Evolutionary conservation across 2,888 invertebrate species (phyloP).

Genomic region (Morpho deidamia): DNA sequence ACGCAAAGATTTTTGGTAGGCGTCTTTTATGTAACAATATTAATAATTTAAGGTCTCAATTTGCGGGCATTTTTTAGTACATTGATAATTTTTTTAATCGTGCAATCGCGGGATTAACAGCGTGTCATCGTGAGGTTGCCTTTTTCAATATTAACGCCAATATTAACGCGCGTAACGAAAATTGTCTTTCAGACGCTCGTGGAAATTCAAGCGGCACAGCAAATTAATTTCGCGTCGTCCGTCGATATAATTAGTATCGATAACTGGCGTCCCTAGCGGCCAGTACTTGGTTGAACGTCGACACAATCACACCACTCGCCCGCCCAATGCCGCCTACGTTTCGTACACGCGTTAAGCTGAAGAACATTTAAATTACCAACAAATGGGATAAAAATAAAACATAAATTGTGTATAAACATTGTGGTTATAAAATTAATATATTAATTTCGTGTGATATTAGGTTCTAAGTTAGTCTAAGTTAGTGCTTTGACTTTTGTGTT

Average conservation of each 20-base stretch:
- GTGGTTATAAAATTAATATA: constrained; percentile 28
- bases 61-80: too few species aligned
- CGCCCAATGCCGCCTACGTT: constrained; percentile 52
- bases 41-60: too few species aligned
- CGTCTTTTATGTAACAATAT: too few species aligned
- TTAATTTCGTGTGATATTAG: constrained; percentile 65
- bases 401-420: too few species aligned
- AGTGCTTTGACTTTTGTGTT: constrained; percentile 30
- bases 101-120: too few species aligned
- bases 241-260: constrained; percentile 20
- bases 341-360: constrained; percentile 65
- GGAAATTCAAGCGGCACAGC: neutral
- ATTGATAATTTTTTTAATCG: too few species aligned
- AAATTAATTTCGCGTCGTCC: constrained; percentile 2
- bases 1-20: too few species aligned
- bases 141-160: too few species aligned
- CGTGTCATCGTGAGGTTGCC: too few species aligned
- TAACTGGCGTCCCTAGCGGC: constrained; percentile 14
- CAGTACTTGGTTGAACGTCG: constrained; percentile 25
- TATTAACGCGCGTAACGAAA: neutral
- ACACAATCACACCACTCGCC: constrained; percentile 8
- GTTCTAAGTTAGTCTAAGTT: constrained; percentile 45
- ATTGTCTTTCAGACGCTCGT: neutral
- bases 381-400: constrained; percentile 21
- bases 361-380: constrained; percentile 28